Evolutionary conservation across 2,888 invertebrate genomes (phyloP).

Genomic region (Alloscopus bannaensis): DNA sequence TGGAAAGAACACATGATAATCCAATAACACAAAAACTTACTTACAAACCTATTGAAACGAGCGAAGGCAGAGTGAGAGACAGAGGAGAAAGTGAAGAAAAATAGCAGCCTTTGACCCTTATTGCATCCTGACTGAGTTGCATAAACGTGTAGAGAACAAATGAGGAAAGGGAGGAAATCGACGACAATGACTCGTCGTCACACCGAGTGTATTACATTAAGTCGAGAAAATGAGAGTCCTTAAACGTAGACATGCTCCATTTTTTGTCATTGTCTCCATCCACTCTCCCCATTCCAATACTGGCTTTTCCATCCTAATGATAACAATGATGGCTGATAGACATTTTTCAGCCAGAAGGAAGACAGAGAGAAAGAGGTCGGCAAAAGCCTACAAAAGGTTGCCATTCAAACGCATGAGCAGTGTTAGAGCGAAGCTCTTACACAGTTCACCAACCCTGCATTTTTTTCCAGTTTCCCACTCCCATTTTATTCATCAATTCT

Average conservation of each 20-base stretch:
- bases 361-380: no score
- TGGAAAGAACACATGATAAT: conserved; percentile 42
- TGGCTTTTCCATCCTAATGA: no score
- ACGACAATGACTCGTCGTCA: neutral
- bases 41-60: no score
- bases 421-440: no score
- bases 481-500: no score
- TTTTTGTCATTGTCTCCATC: conserved; percentile 30
- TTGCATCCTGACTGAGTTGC: neutral
- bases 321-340: no score
- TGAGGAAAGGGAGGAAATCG: neutral
- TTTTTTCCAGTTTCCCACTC: no score
- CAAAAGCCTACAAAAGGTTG: no score
- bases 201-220: conserved; percentile 20
- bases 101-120: neutral
- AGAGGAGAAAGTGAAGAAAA: neutral
- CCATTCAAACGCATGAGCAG: no score
- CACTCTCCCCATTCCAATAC: neutral
- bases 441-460: no score
- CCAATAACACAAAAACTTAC: conserved; percentile 32
- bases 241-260: conserved; percentile 26
- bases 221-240: conserved; percentile 23
- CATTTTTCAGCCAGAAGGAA: neutral
- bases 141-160: neutral
- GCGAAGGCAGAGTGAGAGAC: neutral